Evolutionary conservation across 2,113 vertebrate species (phyloP).

Genomic region (Alligator mississippiensis): DNA sequence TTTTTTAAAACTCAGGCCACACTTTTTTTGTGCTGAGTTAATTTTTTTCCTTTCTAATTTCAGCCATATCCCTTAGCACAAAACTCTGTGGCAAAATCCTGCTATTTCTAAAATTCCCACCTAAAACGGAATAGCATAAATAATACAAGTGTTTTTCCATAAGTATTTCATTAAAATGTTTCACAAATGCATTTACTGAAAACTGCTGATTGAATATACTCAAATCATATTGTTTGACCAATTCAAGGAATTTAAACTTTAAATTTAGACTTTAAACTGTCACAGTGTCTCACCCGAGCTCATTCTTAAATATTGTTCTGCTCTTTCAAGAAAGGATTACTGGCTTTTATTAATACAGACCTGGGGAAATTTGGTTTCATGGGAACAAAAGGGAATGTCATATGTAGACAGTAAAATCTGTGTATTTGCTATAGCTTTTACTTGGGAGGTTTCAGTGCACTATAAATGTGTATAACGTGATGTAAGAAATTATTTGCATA

Average conservation of each 20-base stretch:
- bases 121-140: not conserved
- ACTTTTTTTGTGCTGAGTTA: not conserved
- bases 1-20: not conserved
- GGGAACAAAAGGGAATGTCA: not conserved
- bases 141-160: not conserved
- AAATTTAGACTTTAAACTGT: conserved; percentile 45
- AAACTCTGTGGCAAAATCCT: not conserved
- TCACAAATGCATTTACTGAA: conserved; percentile 21
- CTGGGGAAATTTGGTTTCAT: not conserved
- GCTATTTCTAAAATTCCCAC: not conserved
- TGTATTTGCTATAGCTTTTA: not conserved
- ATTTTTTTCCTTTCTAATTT: conserved; percentile 5
- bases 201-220: conserved; percentile 46
- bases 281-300: conserved; percentile 8
- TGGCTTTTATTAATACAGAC: not conserved
- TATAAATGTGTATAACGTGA: not conserved
- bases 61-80: conserved; percentile 11
- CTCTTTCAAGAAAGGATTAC: not conserved
- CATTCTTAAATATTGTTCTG: conserved; percentile 15
- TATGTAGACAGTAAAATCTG: not conserved
- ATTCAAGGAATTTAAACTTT: not conserved
- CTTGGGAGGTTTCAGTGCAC: not conserved
- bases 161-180: conserved; percentile 41
- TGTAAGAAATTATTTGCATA: not conserved
- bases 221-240: conserved; percentile 45